Base-by-base conservation (phyloP, 2,888 invertebrate species). In the Orgyia antiqua region DNA sequence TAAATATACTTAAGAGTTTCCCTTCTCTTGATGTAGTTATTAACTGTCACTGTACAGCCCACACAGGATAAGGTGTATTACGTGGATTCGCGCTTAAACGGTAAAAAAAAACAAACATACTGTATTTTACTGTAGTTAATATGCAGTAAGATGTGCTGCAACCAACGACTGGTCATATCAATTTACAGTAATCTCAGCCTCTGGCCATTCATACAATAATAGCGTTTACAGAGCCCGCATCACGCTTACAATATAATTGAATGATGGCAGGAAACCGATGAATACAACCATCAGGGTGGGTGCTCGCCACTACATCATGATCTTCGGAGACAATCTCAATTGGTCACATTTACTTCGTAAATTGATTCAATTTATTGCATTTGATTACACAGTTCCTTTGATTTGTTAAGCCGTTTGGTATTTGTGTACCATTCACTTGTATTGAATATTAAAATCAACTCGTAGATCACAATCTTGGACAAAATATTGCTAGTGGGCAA, bases 231-330 rank as follows among this genome's bases (percentile, higher is more conserved):
- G 57, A 51, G 56, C 68, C 67, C 66, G 69, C 66, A 65, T 66
- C 53, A 43, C 51, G 51, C 61, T 52, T 52, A 50, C 36, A 44
- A 42, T 36, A 55, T 70, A 78, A 82, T 80, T 75, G 80, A 71
- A 79, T 71, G 78, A 83, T 80, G 56, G 65, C 75, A 72, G 82
- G 82, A 79, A 70, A 58, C 60, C 63, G 59, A 64, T 42, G 45
- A 44, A 18, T 47, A 47, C 11, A 21, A 25, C 46, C 52, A 34
- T 39, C 66, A 50, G 70, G 73, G 74, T 68, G 78, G 66, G 59
- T 53, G 68, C 68, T 69, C 79, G 71, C 20, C n/a, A 9, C 4
- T 15, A 15, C 64, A 66, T 80, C 79, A 73, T 76, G 68, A 68
- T 78, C 64, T 51, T 47, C 31, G 49, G 49, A 57, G 72, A 72